Conservation (phyloP, 2,113 vertebrate species). For the Hippolais icterina region DNA sequence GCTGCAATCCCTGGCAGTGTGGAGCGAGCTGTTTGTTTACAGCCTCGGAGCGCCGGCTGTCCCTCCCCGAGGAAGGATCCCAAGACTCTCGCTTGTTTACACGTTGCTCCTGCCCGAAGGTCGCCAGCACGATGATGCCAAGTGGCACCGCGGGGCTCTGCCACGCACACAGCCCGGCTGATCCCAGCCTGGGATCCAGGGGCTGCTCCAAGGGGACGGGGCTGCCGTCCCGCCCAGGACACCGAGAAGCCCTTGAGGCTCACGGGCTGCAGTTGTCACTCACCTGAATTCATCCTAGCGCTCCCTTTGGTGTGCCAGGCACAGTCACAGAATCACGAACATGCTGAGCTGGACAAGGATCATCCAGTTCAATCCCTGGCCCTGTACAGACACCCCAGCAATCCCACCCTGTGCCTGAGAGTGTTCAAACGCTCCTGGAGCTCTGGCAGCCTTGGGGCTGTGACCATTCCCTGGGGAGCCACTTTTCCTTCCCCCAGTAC, state of each 20-base stretch:
- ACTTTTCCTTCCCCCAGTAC: no score
- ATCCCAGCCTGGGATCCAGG: background rate
- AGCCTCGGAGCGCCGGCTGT: background rate
- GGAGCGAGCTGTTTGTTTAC: background rate
- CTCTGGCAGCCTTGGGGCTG: background rate
- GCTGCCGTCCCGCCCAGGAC: background rate
- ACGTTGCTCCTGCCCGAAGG: rapidly evolving
- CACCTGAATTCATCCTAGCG: rapidly evolving
- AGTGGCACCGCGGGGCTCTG: background rate
- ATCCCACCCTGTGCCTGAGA: background rate
- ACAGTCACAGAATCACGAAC: background rate
- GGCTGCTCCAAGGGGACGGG: background rate
- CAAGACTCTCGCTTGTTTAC: background rate
- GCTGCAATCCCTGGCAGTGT: background rate
- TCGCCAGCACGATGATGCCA: rapidly evolving
- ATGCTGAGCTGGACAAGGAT: background rate
- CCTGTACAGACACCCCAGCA: background rate
- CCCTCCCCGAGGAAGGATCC: background rate
- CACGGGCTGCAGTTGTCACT: background rate
- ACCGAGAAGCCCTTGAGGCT: background rate
- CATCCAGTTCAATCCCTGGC: background rate
- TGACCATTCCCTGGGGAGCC: background rate
- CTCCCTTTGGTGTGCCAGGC: background rate
- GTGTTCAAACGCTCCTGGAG: rapidly evolving
- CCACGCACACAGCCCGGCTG: rapidly evolving